Percentiles rank a stretch among this genome's conserved stretches.
Conservation (phyloP, 1,140 invertebrate species). For the Zaprionus inermis region DNA sequence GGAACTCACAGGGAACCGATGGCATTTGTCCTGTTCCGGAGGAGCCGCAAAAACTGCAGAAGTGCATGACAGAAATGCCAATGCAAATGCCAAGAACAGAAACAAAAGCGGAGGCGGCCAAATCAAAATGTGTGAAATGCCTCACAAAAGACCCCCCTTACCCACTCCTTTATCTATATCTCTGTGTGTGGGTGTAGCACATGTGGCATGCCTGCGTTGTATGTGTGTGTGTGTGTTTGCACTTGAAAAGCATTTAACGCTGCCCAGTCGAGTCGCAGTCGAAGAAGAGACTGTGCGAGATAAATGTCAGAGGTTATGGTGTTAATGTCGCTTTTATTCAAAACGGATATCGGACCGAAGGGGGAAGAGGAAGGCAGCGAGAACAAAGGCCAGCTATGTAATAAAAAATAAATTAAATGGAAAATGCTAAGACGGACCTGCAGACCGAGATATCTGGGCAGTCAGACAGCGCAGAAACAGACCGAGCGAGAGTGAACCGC, state of each 20-base stretch:
- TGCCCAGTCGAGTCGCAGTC: constrained; percentile 10
- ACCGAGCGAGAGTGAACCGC: constrained; percentile 51
- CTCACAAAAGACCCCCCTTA: constrained; percentile 24
- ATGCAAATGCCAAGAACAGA: constrained; percentile 56
- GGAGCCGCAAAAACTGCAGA: constrained; percentile 42
- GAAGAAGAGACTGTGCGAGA: constrained; percentile 41
- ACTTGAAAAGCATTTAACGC: constrained; percentile 66
- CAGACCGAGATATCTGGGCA: constrained; percentile 8
- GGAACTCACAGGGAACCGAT: constrained; percentile 13
- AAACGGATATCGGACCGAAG: constrained; percentile 69
- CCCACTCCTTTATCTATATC: not conserved
- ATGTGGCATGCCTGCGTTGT: constrained; percentile 37
- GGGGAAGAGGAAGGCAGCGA: constrained; percentile 1
- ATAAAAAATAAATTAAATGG: constrained; percentile 83
- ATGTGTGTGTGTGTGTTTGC: constrained; percentile 34
- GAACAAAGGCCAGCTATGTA: constrained; percentile 68
- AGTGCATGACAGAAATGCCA: constrained; percentile 52
- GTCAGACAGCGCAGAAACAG: not conserved
- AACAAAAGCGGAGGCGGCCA: constrained; percentile 41
- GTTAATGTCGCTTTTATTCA: constrained; percentile 82
- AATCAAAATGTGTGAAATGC: constrained; percentile 59
- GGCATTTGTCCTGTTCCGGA: constrained; percentile 41
- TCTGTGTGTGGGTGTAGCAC: constrained; percentile 22
- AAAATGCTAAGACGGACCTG: constrained; percentile 59
- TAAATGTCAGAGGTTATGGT: constrained; percentile 81